Evolutionary conservation across 1,140 invertebrate genomes (phyloP), one percentile per base, ranked within the genome.

Genomic region (Gerris buenoi): DNA sequence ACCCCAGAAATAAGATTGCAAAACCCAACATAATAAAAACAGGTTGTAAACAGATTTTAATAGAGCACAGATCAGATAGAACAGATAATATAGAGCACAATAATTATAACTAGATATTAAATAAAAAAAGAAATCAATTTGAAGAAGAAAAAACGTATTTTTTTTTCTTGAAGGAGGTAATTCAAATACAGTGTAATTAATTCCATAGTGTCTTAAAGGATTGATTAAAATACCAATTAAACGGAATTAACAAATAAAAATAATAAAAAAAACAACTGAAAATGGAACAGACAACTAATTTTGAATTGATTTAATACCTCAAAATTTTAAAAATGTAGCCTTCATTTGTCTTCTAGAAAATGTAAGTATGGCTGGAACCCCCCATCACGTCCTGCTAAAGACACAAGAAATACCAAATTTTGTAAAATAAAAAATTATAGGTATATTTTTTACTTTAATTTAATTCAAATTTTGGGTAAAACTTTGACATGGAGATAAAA

Each of bases 321-420:
- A 27, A 29, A 57, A 25, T 28, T 46, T 65, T 29, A 65, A 13
- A 60, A 60, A 60, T 25, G 58, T 27, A 26, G 25, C 56, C 28
- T 59, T 27, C 26, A 65, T 63, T 27, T 68, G 33, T 74, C 73
- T 74, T 74, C 75, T 78, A 79, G 77, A 73, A 79, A 77, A 79
- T 79, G 74, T 79, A 79, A 67, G 78, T 79, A 72, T 77, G 73
- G 74, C 78, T 79, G 73, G 74, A 76, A 71, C 73, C 72, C 72
- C 33, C 33, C 33, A 46, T 46, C 33, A 46, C 33, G 66, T 73
- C 70, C 71, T 69, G 75, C 73, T 78, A 73, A 63, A 68, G 73
- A n/a, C 74, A 62, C 57, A 27, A 63, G 64, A 69, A 66, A 25
- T n/a, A 63, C 0, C 2, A 18, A 25, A 46, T 27, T 29, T 57